These are phyloP conservation scores for Lepilemur septentrionalis DNA, from an alignment of 2,797 vertebrate genomes.

Conservation along the genomic window DNA sequence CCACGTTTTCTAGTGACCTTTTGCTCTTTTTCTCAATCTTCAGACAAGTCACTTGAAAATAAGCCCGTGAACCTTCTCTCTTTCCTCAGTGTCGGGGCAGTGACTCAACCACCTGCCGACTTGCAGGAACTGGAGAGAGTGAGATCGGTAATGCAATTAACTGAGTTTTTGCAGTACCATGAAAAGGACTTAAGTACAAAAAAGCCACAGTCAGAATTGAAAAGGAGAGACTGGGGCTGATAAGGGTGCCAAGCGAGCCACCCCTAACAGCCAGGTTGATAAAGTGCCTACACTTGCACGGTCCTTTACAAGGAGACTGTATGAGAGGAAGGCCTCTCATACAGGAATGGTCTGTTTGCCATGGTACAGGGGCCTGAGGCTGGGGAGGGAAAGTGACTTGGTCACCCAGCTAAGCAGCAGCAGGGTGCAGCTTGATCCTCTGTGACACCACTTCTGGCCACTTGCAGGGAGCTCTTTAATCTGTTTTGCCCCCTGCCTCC, in stretches of 20 bases:
- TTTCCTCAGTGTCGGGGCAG: background rate
- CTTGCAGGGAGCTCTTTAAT: background rate
- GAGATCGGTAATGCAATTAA: slow-evolving; percentile 41
- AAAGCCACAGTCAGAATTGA: background rate
- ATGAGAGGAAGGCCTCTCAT: background rate
- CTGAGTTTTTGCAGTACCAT: slow-evolving; percentile 59
- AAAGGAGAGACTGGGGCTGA: background rate
- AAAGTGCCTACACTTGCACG: background rate
- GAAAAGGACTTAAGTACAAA: background rate
- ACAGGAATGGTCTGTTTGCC: background rate
- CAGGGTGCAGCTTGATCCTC: background rate
- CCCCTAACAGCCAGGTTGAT: background rate
- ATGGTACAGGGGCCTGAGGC: background rate
- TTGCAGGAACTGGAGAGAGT: background rate
- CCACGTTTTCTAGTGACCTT: slow-evolving; percentile 46
- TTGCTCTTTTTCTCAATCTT: slow-evolving; percentile 27
- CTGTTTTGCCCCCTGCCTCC: background rate
- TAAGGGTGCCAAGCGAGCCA: accelerated
- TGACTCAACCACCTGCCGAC: background rate
- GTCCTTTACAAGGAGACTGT: background rate
- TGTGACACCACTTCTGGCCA: background rate
- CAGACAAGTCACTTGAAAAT: slow-evolving; percentile 3
- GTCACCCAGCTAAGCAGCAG: background rate
- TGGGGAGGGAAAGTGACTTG: background rate
- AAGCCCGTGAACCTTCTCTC: background rate